Base-by-base conservation (phyloP, 2,113 vertebrate genomes). In the Ibidorhyncha struthersii region DNA sequence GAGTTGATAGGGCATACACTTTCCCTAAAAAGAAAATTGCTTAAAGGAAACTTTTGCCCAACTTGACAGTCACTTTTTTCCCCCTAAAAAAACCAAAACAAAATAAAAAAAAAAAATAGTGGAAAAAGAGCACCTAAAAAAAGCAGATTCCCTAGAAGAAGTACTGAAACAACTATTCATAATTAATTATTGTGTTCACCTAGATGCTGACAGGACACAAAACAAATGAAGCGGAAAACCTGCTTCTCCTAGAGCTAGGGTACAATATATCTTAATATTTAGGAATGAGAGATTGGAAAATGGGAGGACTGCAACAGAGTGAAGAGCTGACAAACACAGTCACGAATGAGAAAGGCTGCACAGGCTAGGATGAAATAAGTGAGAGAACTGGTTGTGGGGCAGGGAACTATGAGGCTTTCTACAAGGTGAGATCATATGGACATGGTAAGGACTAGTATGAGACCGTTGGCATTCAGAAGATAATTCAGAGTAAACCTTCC, bases 111-210 rank as follows among this genome's bases (percentile, higher is more conserved):
- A 43, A 41, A 30, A 40, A 10, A 38, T 8, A 43, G 25, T 11
- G 3, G 22, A 59, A 69, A 36, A 4, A 14, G 38, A 90, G 87
- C 21, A 81, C 47, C 22, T 66, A 59, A 34, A 53, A 90, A 85
- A 94, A 95, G 13, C 50, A 89, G 61, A 62, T 56, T 92, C 34
- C 34, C 27, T 82, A 91, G 30, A 63, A 84, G 43, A 71, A 93
- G 11, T 70, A 82, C 38, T 80, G 77, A 95, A 96, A 82, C 59
- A 90, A 82, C 78, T 70, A 93, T 86, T 97, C 78, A 77, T 97
- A 90, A 93, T 93, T 96, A 94, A 96, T 97, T 97, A 84, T 91
- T 66, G n/a, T 96, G 85, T 97, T 96, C 87, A 74, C 52, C 62
- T 83, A 84, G 52, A 71, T 91, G 90, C 95, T 95, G 92, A 94